Percentiles rank a stretch among this genome's conserved stretches.
Evolutionary conservation across 2,797 vertebrate species (phyloP).

Genomic region (Pangasius djambal): DNA sequence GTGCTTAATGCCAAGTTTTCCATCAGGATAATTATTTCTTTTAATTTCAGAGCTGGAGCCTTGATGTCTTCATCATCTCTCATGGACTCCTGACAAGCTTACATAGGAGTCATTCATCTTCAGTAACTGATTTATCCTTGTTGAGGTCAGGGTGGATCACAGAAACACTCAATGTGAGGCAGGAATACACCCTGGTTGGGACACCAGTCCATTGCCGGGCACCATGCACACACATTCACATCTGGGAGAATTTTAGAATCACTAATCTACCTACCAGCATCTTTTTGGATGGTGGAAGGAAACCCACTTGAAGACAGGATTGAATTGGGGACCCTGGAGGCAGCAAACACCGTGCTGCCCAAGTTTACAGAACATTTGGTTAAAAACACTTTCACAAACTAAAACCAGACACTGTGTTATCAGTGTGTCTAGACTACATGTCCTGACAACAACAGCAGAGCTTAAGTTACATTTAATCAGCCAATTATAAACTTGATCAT

Average conservation of each 20-base stretch:
- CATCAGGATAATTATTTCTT: slow-evolving; percentile 25
- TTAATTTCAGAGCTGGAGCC: slow-evolving; percentile 17
- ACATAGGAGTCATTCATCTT: background rate
- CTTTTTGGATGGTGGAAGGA: background rate
- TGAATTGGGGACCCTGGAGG: background rate
- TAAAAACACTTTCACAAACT: slow-evolving; percentile 3
- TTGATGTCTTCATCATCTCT: slow-evolving; percentile 7
- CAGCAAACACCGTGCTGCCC: background rate
- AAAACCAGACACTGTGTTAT: background rate
- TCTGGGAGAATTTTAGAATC: background rate
- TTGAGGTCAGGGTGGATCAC: background rate
- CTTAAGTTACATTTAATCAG: slow-evolving; percentile 10
- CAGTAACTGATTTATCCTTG: slow-evolving; percentile 6
- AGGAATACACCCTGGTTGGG: background rate
- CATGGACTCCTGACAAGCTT: background rate
- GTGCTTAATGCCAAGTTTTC: slow-evolving; percentile 18
- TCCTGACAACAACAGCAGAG: background rate
- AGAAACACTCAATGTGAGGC: background rate
- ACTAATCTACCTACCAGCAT: background rate
- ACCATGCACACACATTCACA: background rate
- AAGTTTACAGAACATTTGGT: background rate
- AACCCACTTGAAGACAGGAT: background rate
- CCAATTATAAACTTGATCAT: slow-evolving; percentile 18
- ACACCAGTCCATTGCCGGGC: background rate
- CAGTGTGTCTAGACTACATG: background rate